Conservation (phyloP, 2,113 vertebrate species). For the Sterrhoptilus dennistouni region DNA sequence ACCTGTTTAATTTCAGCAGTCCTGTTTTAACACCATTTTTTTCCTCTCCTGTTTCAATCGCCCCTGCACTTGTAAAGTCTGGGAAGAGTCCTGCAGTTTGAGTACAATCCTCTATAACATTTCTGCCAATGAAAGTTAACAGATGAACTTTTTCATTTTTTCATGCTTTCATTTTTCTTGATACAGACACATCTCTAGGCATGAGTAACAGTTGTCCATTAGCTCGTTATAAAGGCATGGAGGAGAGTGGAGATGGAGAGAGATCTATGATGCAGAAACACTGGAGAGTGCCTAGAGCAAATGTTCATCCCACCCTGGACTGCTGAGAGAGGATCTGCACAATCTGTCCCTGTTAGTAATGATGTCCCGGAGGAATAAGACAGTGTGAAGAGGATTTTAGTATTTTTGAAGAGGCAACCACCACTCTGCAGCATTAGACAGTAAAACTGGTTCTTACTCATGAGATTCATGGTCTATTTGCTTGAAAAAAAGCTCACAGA, state of each 20-base stretch:
- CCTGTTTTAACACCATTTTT: not conserved
- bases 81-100: not conserved
- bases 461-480: conserved; percentile 5
- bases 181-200: conserved; percentile 30
- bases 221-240: conserved; percentile 7
- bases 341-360: conserved; percentile 51
- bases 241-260: not conserved
- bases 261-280: conserved; percentile 56
- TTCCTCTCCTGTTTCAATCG: conserved; percentile 19
- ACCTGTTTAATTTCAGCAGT: conserved; percentile 67
- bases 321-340: conserved; percentile 40
- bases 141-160: conserved; percentile 14
- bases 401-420: conserved; percentile 44
- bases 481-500: not conserved
- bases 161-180: conserved; percentile 24
- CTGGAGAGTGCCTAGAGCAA: conserved; percentile 44
- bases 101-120: not conserved
- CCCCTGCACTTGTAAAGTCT: not conserved
- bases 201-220: conserved; percentile 32
- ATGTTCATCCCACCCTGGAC: conserved; percentile 21
- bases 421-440: not conserved
- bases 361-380: conserved; percentile 22
- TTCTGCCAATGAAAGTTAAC: not conserved
- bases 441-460: not conserved
- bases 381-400: not conserved